A percentile compares a stretch with the other conserved stretches of the same genome.
phyloP scores from a whole-genome alignment of 2,113 vertebrate species.

The Prionailurus bengalensis region DNA sequence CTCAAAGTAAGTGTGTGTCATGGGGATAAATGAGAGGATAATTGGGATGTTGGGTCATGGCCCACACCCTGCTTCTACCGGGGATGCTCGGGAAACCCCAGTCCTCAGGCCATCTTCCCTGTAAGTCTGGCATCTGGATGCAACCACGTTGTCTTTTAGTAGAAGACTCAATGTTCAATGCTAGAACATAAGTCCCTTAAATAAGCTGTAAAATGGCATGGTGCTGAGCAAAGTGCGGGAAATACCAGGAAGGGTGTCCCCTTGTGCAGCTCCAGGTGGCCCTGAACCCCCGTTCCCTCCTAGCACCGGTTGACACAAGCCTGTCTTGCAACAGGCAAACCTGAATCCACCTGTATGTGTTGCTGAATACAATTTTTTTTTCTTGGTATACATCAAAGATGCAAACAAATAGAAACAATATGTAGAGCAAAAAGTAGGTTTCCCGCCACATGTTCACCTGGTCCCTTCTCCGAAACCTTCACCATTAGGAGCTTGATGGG shows the following conservation, averaged over 20 bases:
- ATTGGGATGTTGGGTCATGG: neutral
- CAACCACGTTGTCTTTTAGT: neutral
- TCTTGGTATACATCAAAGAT: too few species aligned
- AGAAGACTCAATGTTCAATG: neutral
- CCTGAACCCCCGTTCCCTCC: neutral
- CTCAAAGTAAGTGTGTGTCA: neutral
- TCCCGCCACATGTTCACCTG: neutral
- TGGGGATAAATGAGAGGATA: neutral
- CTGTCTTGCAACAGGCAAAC: neutral
- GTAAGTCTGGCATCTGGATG: too few species aligned
- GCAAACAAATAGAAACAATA: neutral
- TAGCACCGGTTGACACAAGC: neutral
- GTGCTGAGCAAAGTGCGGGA: neutral
- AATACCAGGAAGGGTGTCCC: neutral
- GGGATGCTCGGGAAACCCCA: neutral
- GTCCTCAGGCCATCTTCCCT: neutral
- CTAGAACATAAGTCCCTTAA: neutral
- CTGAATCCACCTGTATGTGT: neutral
- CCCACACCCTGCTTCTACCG: neutral
- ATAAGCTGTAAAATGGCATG: neutral
- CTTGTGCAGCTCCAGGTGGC: constrained; percentile 22
- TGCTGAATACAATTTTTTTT: too few species aligned
- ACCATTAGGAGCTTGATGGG: fast-evolving
- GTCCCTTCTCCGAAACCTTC: neutral
- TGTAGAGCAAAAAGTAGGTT: neutral